Conservation (phyloP, 2,113 vertebrate species). For the Pavo muticus region DNA sequence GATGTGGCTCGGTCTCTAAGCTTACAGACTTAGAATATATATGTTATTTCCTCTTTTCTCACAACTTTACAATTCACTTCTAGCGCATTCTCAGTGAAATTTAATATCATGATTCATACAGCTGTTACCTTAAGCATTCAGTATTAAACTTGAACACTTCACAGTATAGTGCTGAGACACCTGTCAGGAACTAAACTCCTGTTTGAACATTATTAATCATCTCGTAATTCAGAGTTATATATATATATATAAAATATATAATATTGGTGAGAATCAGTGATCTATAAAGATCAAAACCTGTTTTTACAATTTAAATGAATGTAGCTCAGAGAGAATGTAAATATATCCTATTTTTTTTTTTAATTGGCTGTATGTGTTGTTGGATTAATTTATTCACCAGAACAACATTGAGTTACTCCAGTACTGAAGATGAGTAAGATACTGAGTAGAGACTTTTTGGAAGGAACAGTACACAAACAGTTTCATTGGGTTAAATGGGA, state of each 20-base stretch:
- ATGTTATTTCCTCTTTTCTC: background rate
- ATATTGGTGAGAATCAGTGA: background rate
- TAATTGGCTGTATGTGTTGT: background rate
- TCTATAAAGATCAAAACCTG: background rate
- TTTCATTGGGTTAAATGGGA: background rate
- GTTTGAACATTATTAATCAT: background rate
- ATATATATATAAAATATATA: background rate
- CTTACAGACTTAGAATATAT: background rate
- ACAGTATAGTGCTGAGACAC: fast-evolving
- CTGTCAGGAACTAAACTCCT: background rate
- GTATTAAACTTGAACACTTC: background rate
- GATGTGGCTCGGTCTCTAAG: background rate
- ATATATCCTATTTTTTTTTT: too few species aligned
- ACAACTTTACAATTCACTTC: background rate
- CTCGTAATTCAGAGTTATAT: background rate
- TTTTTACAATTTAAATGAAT: background rate
- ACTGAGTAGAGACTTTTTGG: background rate
- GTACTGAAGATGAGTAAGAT: background rate
- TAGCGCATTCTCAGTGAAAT: background rate
- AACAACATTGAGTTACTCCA: background rate
- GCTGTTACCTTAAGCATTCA: background rate
- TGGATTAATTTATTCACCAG: background rate
- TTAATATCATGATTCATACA: background rate
- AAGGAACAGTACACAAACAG: background rate
- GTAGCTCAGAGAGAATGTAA: background rate